Conservation (phyloP, 2,797 vertebrate genomes). For the Syngnathus rostellatus region DNA sequence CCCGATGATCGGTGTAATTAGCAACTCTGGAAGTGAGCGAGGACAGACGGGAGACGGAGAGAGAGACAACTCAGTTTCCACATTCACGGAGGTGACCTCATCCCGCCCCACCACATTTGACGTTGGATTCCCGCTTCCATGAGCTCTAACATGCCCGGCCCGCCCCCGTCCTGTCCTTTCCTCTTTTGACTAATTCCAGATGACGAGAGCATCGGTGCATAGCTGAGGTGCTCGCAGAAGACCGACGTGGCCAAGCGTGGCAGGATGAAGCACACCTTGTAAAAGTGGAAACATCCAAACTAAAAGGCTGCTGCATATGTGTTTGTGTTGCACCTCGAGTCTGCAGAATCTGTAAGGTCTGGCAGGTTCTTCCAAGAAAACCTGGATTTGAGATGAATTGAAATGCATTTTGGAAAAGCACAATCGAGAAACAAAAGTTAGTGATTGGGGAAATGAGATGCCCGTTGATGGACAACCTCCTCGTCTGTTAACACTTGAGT, state of each 20-base stretch:
- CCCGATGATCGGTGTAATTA: slow-evolving; percentile 46
- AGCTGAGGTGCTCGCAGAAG: slow-evolving; percentile 34
- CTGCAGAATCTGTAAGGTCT: too few relatives aligned
- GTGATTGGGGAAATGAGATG: not conserved
- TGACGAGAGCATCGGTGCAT: slow-evolving; percentile 21
- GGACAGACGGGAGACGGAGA: slow-evolving; percentile 6
- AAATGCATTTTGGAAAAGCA: too few relatives aligned
- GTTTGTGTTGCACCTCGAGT: not conserved
- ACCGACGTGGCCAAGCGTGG: slow-evolving; percentile 25
- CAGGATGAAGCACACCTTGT: slow-evolving; percentile 37
- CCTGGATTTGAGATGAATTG: too few relatives aligned
- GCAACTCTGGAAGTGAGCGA: slow-evolving; percentile 37
- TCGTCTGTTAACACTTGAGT: slow-evolving; percentile 28
- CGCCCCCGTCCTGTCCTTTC: not conserved
- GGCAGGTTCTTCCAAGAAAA: too few relatives aligned
- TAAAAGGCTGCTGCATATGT: not conserved
- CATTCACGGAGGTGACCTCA: too few relatives aligned
- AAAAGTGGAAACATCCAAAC: slow-evolving; percentile 12
- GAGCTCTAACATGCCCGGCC: slow-evolving; percentile 28
- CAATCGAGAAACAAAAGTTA: too few relatives aligned
- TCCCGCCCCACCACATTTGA: not conserved
- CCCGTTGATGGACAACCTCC: slow-evolving; percentile 33
- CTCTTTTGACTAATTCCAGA: slow-evolving; percentile 23
- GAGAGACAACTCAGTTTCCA: slow-evolving; percentile 1
- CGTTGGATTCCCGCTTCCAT: slow-evolving; percentile 32